Evolutionary conservation across 2,888 invertebrate species (phyloP).

Genomic region (Dendrolimus houi): DNA sequence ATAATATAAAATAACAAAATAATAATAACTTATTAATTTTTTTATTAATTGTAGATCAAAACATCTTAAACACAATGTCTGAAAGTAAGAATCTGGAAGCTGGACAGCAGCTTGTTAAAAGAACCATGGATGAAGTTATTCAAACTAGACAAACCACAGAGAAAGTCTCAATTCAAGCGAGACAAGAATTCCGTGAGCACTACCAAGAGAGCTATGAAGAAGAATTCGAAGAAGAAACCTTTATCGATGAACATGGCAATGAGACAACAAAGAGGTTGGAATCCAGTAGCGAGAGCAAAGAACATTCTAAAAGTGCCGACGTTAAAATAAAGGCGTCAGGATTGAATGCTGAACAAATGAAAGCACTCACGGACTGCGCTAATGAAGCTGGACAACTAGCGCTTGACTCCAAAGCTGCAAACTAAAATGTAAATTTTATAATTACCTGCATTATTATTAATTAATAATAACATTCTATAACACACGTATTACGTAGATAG

Average conservation of each 20-base stretch:
- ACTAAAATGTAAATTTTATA: constrained; percentile 55
- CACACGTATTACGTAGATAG: too few species aligned
- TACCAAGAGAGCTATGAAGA: constrained; percentile 69
- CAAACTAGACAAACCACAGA: constrained; percentile 58
- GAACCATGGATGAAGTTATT: constrained; percentile 64
- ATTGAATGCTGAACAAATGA: constrained; percentile 60
- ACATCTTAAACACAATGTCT: constrained; percentile 44
- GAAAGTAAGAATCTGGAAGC: constrained; percentile 55
- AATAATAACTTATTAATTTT: constrained; percentile 8
- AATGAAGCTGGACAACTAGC: constrained; percentile 68
- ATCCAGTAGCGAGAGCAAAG: constrained; percentile 67
- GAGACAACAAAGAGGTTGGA: constrained; percentile 62
- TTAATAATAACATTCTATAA: too few species aligned
- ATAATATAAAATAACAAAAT: not conserved
- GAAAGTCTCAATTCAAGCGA: constrained; percentile 60
- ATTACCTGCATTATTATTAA: constrained; percentile 1
- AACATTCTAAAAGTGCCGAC: constrained; percentile 67
- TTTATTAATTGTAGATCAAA: constrained; percentile 31
- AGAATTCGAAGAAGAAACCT: constrained; percentile 68
- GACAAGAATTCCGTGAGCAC: constrained; percentile 67
- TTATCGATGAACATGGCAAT: constrained; percentile 61
- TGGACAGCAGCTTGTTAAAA: constrained; percentile 65
- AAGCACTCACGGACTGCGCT: constrained; percentile 68
- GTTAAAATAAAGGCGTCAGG: constrained; percentile 68
- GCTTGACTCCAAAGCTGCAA: constrained; percentile 63